Conservation (phyloP, 2,888 invertebrate genomes). For the Tenthredo scrophulariae region DNA sequence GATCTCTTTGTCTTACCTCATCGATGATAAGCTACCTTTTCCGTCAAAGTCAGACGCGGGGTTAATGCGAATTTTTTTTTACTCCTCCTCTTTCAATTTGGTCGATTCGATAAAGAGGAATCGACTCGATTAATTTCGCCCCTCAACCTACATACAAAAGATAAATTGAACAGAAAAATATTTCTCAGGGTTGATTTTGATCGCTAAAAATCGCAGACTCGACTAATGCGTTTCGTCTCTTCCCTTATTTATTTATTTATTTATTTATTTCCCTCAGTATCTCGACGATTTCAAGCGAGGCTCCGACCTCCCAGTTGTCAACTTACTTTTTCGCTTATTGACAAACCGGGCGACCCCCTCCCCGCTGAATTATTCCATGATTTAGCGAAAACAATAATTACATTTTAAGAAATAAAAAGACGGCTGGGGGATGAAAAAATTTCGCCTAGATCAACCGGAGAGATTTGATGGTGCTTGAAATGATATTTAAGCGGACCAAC, state of each 20-base stretch:
- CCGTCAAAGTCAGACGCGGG: constrained; percentile 31
- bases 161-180: neutral
- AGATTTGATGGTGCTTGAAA: constrained; percentile 35
- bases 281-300: neutral
- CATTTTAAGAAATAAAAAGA: neutral
- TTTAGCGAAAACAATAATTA: constrained; percentile 9
- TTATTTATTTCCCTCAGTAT: neutral
- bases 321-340: neutral
- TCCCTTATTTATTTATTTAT: neutral
- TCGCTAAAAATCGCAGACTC: too few relatives aligned
- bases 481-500: constrained; percentile 28
- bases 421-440: neutral
- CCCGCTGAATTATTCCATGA: neutral
- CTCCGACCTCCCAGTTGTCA: neutral
- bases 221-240: neutral
- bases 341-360: neutral
- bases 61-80: constrained; percentile 31
- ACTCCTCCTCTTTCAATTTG: constrained; percentile 7
- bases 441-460: constrained; percentile 24
- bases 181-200: too few relatives aligned
- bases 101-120: constrained; percentile 31
- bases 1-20: constrained; percentile 37
- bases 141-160: neutral
- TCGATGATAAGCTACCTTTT: constrained; percentile 45
- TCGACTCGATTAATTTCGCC: constrained; percentile 32